phyloP scores from a whole-genome alignment of 1,140 invertebrate genomes.

The Potamilus streckersoni region DNA sequence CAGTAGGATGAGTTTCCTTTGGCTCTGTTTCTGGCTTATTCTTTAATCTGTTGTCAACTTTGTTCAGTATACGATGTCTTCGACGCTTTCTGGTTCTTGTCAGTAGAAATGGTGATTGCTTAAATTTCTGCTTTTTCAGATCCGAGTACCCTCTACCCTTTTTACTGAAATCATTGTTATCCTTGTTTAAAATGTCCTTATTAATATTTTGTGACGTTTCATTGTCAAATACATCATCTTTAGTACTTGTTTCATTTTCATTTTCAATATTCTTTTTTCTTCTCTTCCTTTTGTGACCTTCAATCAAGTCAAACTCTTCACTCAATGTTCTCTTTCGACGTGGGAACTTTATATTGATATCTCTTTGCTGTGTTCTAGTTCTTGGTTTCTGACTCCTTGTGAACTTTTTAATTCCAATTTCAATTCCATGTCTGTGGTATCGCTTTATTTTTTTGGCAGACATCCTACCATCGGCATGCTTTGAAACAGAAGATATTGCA shows the following conservation, averaged over 20 bases:
- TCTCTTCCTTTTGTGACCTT: slow-evolving; percentile 35
- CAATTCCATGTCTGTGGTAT: slow-evolving; percentile 16
- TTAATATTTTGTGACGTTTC: no score
- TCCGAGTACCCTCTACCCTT: no score
- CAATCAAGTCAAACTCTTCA: slow-evolving; percentile 47
- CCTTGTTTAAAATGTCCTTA: no score
- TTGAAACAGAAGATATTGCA: slow-evolving; percentile 19
- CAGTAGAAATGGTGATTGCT: no score
- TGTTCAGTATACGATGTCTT: no score
- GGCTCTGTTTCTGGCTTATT: no score
- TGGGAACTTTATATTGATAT: slow-evolving; percentile 25
- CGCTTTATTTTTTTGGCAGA: slow-evolving; percentile 25
- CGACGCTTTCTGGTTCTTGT: no score
- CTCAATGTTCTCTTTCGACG: slow-evolving; percentile 44
- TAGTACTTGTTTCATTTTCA: slow-evolving; percentile 7
- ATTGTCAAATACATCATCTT: no score
- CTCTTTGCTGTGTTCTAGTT: slow-evolving; percentile 27
- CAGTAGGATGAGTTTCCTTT: no score
- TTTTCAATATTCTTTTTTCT: slow-evolving; percentile 30
- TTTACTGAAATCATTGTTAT: no score
- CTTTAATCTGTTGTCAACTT: no score
- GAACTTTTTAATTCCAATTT: slow-evolving; percentile 20
- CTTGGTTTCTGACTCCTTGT: slow-evolving; percentile 21
- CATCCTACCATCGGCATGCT: slow-evolving; percentile 6
- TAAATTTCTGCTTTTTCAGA: no score